phyloP scores from a whole-genome alignment of 2,113 vertebrate genomes.

The Trichomycterus rosablanca region DNA sequence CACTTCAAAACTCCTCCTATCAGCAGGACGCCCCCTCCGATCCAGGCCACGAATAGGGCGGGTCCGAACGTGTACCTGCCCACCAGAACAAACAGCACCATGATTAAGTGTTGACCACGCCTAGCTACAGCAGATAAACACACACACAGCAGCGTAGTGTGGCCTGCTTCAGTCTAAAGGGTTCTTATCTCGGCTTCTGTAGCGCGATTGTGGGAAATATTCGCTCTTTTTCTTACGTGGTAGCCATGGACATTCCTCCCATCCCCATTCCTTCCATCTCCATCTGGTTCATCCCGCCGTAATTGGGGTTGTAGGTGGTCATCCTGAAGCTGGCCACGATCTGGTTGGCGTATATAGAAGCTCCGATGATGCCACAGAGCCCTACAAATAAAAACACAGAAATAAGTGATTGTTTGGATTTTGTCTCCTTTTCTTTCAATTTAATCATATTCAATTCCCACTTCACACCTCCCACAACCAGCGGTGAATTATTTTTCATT shows the following conservation, averaged over 20 bases:
- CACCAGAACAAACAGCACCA: constrained; percentile 15
- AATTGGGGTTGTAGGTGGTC: constrained; percentile 52
- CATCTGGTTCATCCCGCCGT: constrained; percentile 35
- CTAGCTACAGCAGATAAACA: not conserved
- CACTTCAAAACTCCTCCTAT: constrained; percentile 83
- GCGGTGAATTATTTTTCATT: no score
- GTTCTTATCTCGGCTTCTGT: no score
- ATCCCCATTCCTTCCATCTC: constrained; percentile 28
- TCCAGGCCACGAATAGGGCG: constrained; percentile 84
- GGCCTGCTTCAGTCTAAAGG: no score
- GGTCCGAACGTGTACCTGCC: constrained; percentile 90
- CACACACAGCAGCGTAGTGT: no score
- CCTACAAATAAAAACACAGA: no score
- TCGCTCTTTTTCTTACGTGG: constrained; percentile 47
- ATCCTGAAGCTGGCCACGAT: constrained; percentile 84
- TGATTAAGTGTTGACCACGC: constrained; percentile 2
- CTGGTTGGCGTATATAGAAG: constrained; percentile 88
- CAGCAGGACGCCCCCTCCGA: constrained; percentile 75
- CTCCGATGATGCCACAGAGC: constrained; percentile 81
- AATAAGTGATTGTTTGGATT: no score
- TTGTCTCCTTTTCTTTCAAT: no score
- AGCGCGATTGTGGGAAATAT: no score
- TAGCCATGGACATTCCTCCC: constrained; percentile 22
- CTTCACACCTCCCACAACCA: no score
- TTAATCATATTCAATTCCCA: no score